Conservation (phyloP, 1,140 invertebrate species). For the Aphaenogaster ashmeadi region DNA sequence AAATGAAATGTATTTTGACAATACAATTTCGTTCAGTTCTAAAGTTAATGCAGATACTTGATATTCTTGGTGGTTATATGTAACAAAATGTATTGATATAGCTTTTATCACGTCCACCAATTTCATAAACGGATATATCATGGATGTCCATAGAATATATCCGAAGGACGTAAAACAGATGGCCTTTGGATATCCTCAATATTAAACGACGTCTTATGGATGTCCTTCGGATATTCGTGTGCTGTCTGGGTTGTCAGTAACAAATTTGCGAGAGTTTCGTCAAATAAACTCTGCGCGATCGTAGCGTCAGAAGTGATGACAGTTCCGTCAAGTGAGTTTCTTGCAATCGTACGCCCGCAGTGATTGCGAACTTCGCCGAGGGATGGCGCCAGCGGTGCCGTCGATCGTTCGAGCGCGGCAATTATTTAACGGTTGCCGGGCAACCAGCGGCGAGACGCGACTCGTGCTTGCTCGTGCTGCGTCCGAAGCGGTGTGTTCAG, state of each 20-base stretch:
- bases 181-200: too few relatives aligned
- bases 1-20: too few relatives aligned
- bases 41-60: too few relatives aligned
- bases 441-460: slow-evolving; percentile 67
- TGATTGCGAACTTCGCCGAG: not conserved
- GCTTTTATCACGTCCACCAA: too few relatives aligned
- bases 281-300: not conserved
- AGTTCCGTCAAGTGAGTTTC: not conserved
- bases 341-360: not conserved
- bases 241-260: not conserved
- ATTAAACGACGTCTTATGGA: too few relatives aligned
- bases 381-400: slow-evolving; percentile 43
- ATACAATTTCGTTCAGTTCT: too few relatives aligned
- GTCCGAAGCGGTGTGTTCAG: slow-evolving; percentile 26
- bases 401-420: not conserved
- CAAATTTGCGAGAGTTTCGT: not conserved
- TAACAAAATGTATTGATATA: too few relatives aligned
- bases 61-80: too few relatives aligned
- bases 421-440: slow-evolving; percentile 68
- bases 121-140: too few relatives aligned
- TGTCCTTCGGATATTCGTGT: too few relatives aligned
- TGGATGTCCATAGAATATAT: too few relatives aligned
- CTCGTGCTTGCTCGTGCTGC: not conserved
- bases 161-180: too few relatives aligned
- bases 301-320: not conserved